Evolutionary conservation across 2,113 vertebrate species (phyloP).

Genomic region (Rattus norvegicus): GRCr8 NC_086025.1:34381501-34382000

Average conservation of each 20-base stretch:
- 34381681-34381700: neutral
- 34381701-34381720: neutral
- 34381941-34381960: neutral
- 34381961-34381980: neutral
- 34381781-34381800: neutral
- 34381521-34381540: neutral
- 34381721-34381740: neutral
- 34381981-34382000: neutral
- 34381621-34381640: neutral
- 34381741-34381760: neutral
- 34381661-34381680: neutral
- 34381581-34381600: neutral
- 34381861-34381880: neutral
- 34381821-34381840: neutral
- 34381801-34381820: neutral
- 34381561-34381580: neutral
- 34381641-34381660: no score
- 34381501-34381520: neutral
- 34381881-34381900: neutral
- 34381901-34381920: neutral
- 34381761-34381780: neutral
- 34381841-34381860: neutral
- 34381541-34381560: slow-evolving; percentile 58
- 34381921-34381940: neutral
- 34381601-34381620: neutral